phyloP scores from a whole-genome alignment of 2,797 vertebrate species.

The Astyanax mexicanus region DNA sequence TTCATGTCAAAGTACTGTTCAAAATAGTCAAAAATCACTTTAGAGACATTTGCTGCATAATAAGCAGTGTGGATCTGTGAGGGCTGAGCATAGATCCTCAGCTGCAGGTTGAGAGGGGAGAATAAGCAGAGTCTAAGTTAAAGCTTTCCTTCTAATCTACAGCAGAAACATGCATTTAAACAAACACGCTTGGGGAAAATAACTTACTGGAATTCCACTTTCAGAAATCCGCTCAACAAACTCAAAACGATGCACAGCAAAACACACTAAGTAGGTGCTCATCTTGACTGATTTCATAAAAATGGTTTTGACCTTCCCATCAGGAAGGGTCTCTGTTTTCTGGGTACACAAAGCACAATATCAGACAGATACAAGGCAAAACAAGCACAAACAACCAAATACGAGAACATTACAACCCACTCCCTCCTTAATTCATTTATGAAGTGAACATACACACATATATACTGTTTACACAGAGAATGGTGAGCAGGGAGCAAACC shows the following conservation, averaged over 20 bases:
- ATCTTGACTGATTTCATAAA: slow-evolving; percentile 91
- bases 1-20: slow-evolving; percentile 90
- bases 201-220: slow-evolving; percentile 82
- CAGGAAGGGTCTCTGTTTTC: slow-evolving; percentile 18
- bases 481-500: too few species aligned
- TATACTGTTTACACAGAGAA: too few species aligned
- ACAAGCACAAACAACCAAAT: too few species aligned
- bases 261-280: slow-evolving; percentile 98
- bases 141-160: background rate
- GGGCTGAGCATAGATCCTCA: slow-evolving; percentile 90
- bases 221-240: slow-evolving; percentile 68
- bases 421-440: too few species aligned
- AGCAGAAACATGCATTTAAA: background rate
- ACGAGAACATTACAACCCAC: too few species aligned
- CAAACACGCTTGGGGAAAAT: slow-evolving; percentile 20
- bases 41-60: slow-evolving; percentile 88
- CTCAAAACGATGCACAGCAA: slow-evolving; percentile 89
- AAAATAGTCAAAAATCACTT: slow-evolving; percentile 88
- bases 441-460: too few species aligned
- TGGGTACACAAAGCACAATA: slow-evolving; percentile 48
- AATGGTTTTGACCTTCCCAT: slow-evolving; percentile 75
- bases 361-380: background rate
- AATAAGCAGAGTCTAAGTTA: background rate
- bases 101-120: slow-evolving; percentile 68
- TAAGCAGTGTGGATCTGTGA: slow-evolving; percentile 82